Evolutionary conservation across 2,888 invertebrate genomes (phyloP).

Genomic region (Dexiosoma caninum): DNA sequence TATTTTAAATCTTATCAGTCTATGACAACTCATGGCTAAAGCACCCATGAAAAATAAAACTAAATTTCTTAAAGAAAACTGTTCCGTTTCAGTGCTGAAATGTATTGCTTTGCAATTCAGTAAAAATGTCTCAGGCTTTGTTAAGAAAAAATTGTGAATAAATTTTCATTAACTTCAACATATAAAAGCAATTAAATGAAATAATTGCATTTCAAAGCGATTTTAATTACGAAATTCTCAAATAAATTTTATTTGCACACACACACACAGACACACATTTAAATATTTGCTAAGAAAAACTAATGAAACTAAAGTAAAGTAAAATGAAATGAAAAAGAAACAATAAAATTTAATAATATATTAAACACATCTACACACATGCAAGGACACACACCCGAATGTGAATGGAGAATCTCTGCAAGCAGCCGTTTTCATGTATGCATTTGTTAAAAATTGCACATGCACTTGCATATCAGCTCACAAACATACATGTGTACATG

Average conservation of each 20-base stretch:
- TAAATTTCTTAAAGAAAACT: neutral
- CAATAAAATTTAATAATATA: slow-evolving; percentile 12
- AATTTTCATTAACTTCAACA: slow-evolving; percentile 61
- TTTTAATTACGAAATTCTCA: slow-evolving; percentile 65
- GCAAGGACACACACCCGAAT: neutral
- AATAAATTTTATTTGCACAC: slow-evolving; percentile 44
- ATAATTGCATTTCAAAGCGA: slow-evolving; percentile 65
- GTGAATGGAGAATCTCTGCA: neutral
- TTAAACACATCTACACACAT: neutral
- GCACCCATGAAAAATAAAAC: neutral
- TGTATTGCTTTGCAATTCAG: slow-evolving; percentile 10
- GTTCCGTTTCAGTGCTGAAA: neutral
- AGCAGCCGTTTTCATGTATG: neutral
- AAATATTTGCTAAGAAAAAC: neutral
- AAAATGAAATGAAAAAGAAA: neutral
- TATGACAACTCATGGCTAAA: neutral
- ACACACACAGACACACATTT: neutral
- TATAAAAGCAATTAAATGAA: slow-evolving; percentile 64
- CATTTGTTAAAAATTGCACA: neutral
- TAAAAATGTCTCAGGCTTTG: slow-evolving; percentile 35
- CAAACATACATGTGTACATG: neutral
- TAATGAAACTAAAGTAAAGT: too few species aligned
- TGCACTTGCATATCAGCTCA: neutral
- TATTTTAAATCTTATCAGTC: neutral
- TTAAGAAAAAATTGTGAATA: slow-evolving; percentile 51